A percentile compares a stretch with the other conserved stretches of the same genome.
Evolutionary conservation across 2,113 vertebrate genomes (phyloP).

Genomic region (Ptyas mucosa): DNA sequence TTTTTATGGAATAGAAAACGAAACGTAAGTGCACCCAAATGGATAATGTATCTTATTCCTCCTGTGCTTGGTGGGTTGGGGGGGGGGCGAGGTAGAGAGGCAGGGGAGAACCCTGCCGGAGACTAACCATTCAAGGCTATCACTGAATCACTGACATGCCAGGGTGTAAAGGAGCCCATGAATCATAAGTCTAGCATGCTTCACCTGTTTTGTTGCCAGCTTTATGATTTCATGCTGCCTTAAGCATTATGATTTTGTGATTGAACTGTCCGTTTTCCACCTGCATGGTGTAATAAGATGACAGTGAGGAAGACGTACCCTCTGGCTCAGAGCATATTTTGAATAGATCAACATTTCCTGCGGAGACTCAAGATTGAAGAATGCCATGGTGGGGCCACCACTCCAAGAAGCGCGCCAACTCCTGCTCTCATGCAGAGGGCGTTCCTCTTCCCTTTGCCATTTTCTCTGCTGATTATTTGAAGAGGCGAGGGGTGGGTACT

Average conservation of each 20-base stretch:
- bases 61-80: conserved; percentile 29
- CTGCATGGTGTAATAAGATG: conserved; percentile 57
- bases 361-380: not conserved
- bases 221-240: conserved; percentile 68
- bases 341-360: conserved; percentile 44
- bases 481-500: not conserved
- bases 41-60: conserved; percentile 57
- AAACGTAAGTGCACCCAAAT: conserved; percentile 55
- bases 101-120: conserved; percentile 33
- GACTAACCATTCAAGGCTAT: conserved; percentile 56
- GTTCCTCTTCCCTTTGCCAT: not conserved
- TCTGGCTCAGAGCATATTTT: conserved; percentile 15
- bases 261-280: conserved; percentile 63
- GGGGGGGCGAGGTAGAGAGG: not conserved
- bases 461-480: not conserved
- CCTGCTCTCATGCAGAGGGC: no score
- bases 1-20: conserved; percentile 58
- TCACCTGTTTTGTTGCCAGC: conserved; percentile 65
- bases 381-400: not conserved
- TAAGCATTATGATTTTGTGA: conserved; percentile 67
- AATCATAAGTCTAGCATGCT: conserved; percentile 66
- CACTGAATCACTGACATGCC: conserved; percentile 53
- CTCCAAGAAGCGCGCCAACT: not conserved
- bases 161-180: conserved; percentile 61
- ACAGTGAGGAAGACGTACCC: conserved; percentile 54